phyloP scores from a whole-genome alignment of 92 coral and sea anemone species.

The Galaxea fascicularis region DNA sequence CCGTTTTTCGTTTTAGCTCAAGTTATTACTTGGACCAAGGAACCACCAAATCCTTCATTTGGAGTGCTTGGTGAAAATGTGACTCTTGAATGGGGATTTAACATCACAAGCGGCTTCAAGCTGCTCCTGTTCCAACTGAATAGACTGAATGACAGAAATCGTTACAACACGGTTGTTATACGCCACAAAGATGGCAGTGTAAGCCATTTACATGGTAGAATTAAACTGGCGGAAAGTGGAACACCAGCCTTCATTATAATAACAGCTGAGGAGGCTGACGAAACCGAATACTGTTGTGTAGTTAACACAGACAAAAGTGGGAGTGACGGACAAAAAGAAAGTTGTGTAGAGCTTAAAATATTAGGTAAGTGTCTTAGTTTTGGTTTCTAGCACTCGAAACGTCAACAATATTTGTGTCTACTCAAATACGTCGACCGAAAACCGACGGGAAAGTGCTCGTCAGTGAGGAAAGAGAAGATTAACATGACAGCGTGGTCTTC shows the following conservation, averaged over 20 bases:
- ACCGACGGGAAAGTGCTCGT: too few species aligned
- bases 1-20: not conserved
- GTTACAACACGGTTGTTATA: not conserved
- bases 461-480: too few species aligned
- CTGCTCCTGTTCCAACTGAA: too few species aligned
- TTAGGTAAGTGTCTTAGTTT: conserved; percentile 21
- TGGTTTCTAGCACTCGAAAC: not conserved
- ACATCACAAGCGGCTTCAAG: not conserved
- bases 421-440: too few species aligned
- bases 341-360: conserved; percentile 10
- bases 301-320: not conserved
- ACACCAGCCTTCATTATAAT: not conserved
- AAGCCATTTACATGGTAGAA: not conserved
- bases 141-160: too few species aligned
- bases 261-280: conserved; percentile 11
- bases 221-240: not conserved
- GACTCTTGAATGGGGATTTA: conserved; percentile 15
- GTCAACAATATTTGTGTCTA: too few species aligned
- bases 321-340: too few species aligned
- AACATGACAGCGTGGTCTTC: too few species aligned
- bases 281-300: conserved; percentile 19
- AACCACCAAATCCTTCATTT: conserved; percentile 7
- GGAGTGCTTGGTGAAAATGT: conserved; percentile 24
- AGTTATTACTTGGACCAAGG: conserved; percentile 2
- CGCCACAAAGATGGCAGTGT: not conserved